phyloP scores from a whole-genome alignment of 2,113 vertebrate genomes.

The Ploceus nigricollis region DNA sequence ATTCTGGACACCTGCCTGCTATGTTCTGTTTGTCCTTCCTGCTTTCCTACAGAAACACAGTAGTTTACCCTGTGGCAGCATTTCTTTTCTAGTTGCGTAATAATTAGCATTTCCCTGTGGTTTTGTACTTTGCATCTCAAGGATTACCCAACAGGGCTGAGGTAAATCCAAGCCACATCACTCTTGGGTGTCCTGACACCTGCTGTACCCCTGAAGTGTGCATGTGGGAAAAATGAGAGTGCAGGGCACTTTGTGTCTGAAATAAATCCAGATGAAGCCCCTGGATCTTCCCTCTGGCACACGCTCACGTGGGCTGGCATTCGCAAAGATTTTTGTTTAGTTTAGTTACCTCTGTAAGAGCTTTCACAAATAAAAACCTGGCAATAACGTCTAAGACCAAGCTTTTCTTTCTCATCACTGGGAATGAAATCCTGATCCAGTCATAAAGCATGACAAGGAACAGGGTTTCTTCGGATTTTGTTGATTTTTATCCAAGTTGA shows the following conservation, averaged over 20 bases:
- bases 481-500: background rate
- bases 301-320: background rate
- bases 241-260: background rate
- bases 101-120: background rate
- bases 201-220: background rate
- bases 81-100: background rate
- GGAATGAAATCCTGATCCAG: background rate
- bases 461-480: background rate
- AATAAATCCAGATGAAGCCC: background rate
- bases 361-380: background rate
- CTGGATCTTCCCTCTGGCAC: background rate
- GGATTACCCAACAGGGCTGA: background rate
- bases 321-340: background rate
- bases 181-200: background rate
- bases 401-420: background rate
- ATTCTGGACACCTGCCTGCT: background rate
- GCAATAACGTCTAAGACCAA: background rate
- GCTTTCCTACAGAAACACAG: background rate
- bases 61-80: background rate
- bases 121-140: background rate
- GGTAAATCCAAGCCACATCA: background rate
- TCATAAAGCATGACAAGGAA: background rate
- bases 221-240: background rate
- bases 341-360: background rate
- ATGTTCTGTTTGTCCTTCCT: background rate